A percentile compares a stretch with the other conserved stretches of the same genome.
phyloP scores from a whole-genome alignment of 1,140 invertebrate genomes.

The Bombyx mori region ASM3026992v2 NC_085109.1:10575001-10575500 shows the following conservation, averaged over 20 bases:
- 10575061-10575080: slow-evolving; percentile 85
- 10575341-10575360: slow-evolving; percentile 83
- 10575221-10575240: too few relatives aligned
- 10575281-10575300: too few relatives aligned
- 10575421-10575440: slow-evolving; percentile 58
- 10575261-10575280: too few relatives aligned
- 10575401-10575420: slow-evolving; percentile 75
- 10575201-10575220: too few relatives aligned
- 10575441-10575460: slow-evolving; percentile 63
- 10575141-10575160: too few relatives aligned
- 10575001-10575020: slow-evolving; percentile 87
- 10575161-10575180: too few relatives aligned
- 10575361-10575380: slow-evolving; percentile 88
- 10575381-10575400: slow-evolving; percentile 79
- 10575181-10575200: too few relatives aligned
- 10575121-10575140: too few relatives aligned
- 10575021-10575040: slow-evolving; percentile 78
- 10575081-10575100: not conserved
- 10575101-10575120: not conserved
- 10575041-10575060: slow-evolving; percentile 70
- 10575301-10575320: not conserved
- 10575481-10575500: not conserved
- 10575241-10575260: too few relatives aligned
- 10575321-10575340: slow-evolving; percentile 81
- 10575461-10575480: not conserved